phyloP scores from a whole-genome alignment of 2,113 vertebrate genomes.

The Sclerurus mexicanus region DNA sequence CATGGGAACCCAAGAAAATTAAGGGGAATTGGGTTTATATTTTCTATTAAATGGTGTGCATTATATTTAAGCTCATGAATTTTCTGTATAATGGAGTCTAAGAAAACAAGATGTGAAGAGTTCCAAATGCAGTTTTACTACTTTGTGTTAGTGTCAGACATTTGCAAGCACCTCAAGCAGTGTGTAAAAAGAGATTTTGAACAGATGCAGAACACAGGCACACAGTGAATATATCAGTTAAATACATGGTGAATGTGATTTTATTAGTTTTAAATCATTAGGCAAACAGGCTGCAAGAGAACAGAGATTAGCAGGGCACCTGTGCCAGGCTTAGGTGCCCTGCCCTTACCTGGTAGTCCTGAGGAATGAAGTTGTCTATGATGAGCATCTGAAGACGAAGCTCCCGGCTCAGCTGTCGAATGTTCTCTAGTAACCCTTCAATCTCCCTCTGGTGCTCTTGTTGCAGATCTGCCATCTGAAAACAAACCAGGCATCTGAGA shows the following conservation, averaged over 20 bases:
- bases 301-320: neutral
- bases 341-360: slow-evolving; percentile 90
- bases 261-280: neutral
- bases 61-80: neutral
- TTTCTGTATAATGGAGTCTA: neutral
- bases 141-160: neutral
- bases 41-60: neutral
- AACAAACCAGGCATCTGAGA: neutral
- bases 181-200: neutral
- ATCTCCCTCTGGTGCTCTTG: slow-evolving; percentile 97
- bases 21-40: neutral
- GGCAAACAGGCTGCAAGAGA: neutral
- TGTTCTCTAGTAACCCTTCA: slow-evolving; percentile 94
- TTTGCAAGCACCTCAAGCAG: neutral
- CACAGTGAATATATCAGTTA: neutral
- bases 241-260: neutral
- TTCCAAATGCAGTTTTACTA: neutral
- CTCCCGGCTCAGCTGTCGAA: slow-evolving; percentile 93
- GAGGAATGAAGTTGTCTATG: slow-evolving; percentile 97
- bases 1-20: neutral
- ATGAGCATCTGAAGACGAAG: slow-evolving; percentile 96
- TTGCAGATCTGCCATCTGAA: slow-evolving; percentile 95
- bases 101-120: neutral
- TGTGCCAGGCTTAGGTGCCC: neutral
- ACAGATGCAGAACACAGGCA: neutral